Conservation (phyloP, 2,113 vertebrate genomes). For the Mungos mungo region DNA sequence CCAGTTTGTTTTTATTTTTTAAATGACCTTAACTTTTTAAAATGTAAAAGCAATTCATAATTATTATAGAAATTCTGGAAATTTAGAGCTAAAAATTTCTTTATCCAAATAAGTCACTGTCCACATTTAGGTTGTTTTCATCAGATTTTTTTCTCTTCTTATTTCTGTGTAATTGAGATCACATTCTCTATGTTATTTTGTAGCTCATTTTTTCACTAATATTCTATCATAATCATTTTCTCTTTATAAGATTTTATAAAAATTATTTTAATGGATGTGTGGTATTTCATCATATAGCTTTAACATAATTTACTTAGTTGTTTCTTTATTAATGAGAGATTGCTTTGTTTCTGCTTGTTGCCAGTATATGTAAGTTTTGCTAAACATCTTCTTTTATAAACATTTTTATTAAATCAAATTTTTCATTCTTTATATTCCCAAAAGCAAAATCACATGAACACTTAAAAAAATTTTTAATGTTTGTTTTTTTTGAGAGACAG, state of each 20-base stretch:
- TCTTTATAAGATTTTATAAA: conserved; percentile 29
- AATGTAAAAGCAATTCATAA: background rate
- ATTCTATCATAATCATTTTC: conserved; percentile 1
- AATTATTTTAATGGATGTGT: background rate
- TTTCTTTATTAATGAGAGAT: conserved; percentile 43
- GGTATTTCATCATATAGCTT: background rate
- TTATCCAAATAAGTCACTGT: background rate
- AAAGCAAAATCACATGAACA: conserved; percentile 48
- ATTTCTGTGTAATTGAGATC: conserved; percentile 23
- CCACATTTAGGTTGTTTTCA: background rate
- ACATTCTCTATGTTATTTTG: conserved; percentile 10
- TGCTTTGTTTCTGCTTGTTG: conserved; percentile 43
- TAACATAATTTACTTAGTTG: background rate
- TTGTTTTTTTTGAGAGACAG: too few relatives aligned
- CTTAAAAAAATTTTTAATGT: too few relatives aligned
- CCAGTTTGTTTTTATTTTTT: background rate
- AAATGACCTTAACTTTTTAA: background rate
- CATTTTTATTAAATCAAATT: background rate
- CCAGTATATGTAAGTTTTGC: background rate
- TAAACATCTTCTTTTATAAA: conserved; percentile 37
- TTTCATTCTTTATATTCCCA: conserved; percentile 24
- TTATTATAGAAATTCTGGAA: background rate
- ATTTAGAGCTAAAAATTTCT: conserved; percentile 1
- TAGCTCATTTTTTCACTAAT: conserved; percentile 15
- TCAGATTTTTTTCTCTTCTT: background rate